Base-by-base conservation (phyloP, 1,140 invertebrate species). In the Eupeodes corollae region DNA sequence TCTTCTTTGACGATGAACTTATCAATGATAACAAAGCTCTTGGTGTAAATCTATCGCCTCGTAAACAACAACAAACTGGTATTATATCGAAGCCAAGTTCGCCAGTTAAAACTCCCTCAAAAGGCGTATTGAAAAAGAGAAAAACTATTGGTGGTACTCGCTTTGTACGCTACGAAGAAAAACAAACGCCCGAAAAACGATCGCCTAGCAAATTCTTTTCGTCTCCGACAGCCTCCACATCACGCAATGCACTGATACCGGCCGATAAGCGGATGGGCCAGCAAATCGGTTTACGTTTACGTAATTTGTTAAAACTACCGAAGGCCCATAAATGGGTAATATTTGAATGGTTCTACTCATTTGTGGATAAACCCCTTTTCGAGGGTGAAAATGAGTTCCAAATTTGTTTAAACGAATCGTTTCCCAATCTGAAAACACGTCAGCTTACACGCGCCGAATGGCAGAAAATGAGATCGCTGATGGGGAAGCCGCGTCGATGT, bases 281-380 rank as follows among this genome's bases (percentile, higher is more conserved):
- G 59, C 80, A 84, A 56, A 90, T 95, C 57, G 92, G 92, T 2
- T 79, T 91, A 69, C 73, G 91, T 52, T 72, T 98, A 34, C 77
- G 92, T 56, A 99, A 99, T 74, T 75, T 99, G n/a, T 74, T 99
- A 1, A 98, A 98, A 73, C 71, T 98, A 52, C 95, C 96, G 0
- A 98, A 98, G 75, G 95, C 95, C 16, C 94, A 98, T 69, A 95
- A 94, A 74, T 99, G 93, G 92, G 92, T 98, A 2, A 97, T 91
- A 65, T 97, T 93, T 71, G 96, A 99, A 69, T 98, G 93, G 84
- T 99, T 99, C 73, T 99, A 98, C 67, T 98, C 93, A 56, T 97
- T 96, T 63, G 86, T 98, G 55, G 94, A 98, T 69, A 90, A 87
- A 61, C 84, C 90, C 41, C 72, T 99, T 10, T 98, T 99, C 72